Base-by-base conservation (phyloP, 2,797 vertebrate genomes). In the Hafferia zeledoni region DNA sequence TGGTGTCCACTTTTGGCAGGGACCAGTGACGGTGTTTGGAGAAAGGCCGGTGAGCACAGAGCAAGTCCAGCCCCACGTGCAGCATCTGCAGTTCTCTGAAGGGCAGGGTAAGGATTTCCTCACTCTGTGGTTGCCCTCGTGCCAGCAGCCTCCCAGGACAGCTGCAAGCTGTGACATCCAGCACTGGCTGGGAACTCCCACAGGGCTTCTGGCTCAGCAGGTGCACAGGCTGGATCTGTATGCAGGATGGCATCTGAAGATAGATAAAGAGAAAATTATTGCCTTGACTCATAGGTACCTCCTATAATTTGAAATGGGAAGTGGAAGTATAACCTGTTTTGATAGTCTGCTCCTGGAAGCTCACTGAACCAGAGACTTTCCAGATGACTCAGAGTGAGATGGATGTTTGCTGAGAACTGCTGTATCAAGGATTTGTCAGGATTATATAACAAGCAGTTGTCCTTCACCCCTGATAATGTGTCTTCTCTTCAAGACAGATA, bases 301-400 rank as follows among this genome's bases (percentile, higher is more conserved):
- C 77, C 90, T 82, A 91, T 94, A 95, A 96, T 94, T 90, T 82
- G 80, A 93, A 94, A 92, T 95, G 83, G 90, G 96, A 96, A 96
- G 93, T 96, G 88, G 96, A 93, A 91, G 83, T 57, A 28, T 2
- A 88, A 83, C 96, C 72, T 94, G 93, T 91, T 95, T 53, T 90
- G 86, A 92, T 89, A 77, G 80, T 52, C 77, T 95, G 88, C 86
- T 93, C 95, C 90, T 95, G 95, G 93, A 95, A 94, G 93, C 95
- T 95, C 90, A 78, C 83, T 41, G 90, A 79, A 91, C 92, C 70
- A 6, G 95, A 95, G 76, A 90, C 83, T 92, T 93, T 91, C 55
- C 85, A 82, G 77, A 49, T 96, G 96, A 96, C 83, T 96, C 93
- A 91, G 77, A 75, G 63, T 63, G 90, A 65, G 90, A 50, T 0